phyloP scores from a whole-genome alignment of 2,888 invertebrate genomes.

The Lasioglossum zephyrum region DNA sequence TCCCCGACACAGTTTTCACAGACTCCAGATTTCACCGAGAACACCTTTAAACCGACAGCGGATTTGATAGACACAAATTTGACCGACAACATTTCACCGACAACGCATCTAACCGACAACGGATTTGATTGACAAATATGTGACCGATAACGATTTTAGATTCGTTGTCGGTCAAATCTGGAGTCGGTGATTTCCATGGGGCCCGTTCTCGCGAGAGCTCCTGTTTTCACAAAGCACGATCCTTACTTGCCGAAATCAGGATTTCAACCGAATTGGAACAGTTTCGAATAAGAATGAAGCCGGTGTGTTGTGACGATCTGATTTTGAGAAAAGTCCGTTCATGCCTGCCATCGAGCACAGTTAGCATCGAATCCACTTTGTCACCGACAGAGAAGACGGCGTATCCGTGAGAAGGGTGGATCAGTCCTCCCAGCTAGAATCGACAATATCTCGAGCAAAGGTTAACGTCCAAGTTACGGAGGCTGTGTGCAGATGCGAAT shows the following conservation, averaged over 20 bases:
- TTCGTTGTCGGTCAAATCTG: too few species aligned
- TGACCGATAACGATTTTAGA: too few species aligned
- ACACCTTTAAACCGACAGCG: too few species aligned
- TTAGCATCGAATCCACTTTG: conserved; percentile 1
- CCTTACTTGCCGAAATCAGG: not conserved
- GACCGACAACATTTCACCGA: too few species aligned
- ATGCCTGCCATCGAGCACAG: not conserved
- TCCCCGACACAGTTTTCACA: too few species aligned
- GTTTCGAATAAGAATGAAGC: not conserved
- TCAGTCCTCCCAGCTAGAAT: conserved; percentile 10
- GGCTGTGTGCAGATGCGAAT: conserved; percentile 53
- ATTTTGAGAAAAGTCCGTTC: not conserved
- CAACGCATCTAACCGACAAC: too few species aligned
- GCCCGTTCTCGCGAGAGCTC: too few species aligned
- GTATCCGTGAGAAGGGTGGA: not conserved
- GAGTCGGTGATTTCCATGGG: too few species aligned
- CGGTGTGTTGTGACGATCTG: not conserved
- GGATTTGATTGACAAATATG: too few species aligned
- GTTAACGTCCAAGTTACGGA: conserved; percentile 40
- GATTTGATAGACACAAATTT: too few species aligned
- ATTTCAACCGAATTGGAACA: not conserved
- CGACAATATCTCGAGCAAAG: conserved; percentile 42
- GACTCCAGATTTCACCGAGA: too few species aligned
- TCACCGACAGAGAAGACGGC: not conserved
- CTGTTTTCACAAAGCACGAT: too few species aligned